These are phyloP conservation scores for Elanus axillaris DNA, from an alignment of 2,113 vertebrate genomes.

Conservation along the genomic window DNA sequence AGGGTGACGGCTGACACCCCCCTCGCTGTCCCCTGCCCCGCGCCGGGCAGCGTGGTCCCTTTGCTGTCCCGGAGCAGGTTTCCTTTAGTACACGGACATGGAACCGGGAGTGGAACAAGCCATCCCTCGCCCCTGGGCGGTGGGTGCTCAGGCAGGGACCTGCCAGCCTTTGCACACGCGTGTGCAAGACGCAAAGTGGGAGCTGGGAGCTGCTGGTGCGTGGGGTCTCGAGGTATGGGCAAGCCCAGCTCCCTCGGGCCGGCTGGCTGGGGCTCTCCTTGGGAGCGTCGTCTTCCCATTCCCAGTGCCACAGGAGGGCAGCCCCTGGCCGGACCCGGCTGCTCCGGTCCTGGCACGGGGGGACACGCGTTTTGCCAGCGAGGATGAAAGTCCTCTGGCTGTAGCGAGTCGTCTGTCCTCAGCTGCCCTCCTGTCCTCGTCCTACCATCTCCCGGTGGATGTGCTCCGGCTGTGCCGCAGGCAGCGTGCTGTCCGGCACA, in stretches of 20 bases:
- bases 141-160: not conserved
- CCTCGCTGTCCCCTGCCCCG: not conserved
- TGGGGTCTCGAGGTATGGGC: too few relatives aligned
- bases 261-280: too few relatives aligned
- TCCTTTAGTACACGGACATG: not conserved
- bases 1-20: not conserved
- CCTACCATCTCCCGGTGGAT: not conserved
- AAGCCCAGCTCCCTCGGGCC: not conserved
- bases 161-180: not conserved
- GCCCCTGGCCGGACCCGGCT: not conserved
- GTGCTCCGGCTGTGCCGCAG: not conserved
- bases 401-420: not conserved
- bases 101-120: not conserved
- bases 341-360: not conserved
- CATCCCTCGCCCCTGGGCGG: not conserved
- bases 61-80: not conserved
- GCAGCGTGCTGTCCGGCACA: not conserved
- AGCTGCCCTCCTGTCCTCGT: not conserved
- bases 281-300: not conserved
- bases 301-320: not conserved
- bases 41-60: not conserved
- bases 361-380: accelerated
- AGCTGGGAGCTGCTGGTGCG: not conserved
- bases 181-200: not conserved
- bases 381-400: not conserved